These are phyloP conservation scores for Cryptocheilus praepositus DNA, from an alignment of 2,888 invertebrate species.

Conservation along the genomic window DNA sequence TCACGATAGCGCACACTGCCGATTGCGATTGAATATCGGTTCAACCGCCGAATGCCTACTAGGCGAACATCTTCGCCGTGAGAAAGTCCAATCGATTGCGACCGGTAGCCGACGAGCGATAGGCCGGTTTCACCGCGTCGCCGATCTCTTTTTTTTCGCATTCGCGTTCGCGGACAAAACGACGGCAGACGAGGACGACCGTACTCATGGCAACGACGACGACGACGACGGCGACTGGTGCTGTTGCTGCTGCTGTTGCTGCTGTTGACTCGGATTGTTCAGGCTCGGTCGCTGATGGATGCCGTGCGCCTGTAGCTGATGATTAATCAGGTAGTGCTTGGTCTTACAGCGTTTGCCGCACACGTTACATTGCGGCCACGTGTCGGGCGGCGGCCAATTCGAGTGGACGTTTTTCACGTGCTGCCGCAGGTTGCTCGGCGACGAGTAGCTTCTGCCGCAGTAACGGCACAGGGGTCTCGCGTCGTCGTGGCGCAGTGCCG, in stretches of 20 bases:
- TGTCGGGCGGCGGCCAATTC: constrained; percentile 81
- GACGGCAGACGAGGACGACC: constrained; percentile 40
- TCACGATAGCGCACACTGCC: too few species aligned
- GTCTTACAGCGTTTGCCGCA: constrained; percentile 87
- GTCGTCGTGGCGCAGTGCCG: constrained; percentile 70
- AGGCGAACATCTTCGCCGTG: background rate
- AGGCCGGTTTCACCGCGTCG: constrained; percentile 40
- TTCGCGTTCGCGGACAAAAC: constrained; percentile 10
- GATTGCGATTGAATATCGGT: background rate
- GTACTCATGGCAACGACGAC: constrained; percentile 60
- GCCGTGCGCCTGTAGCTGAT: constrained; percentile 85
- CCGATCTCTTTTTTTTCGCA: constrained; percentile 26
- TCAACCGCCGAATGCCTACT: constrained; percentile 15
- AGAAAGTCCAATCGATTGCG: too few species aligned
- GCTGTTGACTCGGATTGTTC: constrained; percentile 61
- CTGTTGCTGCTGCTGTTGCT: too few species aligned
- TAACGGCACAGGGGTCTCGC: constrained; percentile 82
- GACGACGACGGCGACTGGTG: constrained; percentile 53
- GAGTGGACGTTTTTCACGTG: constrained; percentile 87
- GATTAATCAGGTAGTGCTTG: constrained; percentile 86
- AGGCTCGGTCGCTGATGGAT: constrained; percentile 81
- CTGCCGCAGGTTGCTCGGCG: constrained; percentile 85
- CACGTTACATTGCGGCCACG: constrained; percentile 84
- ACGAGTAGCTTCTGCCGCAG: constrained; percentile 84
- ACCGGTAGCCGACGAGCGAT: constrained; percentile 2